Conservation (phyloP, 2,888 invertebrate species). For the Stenodera caucasica region DNA sequence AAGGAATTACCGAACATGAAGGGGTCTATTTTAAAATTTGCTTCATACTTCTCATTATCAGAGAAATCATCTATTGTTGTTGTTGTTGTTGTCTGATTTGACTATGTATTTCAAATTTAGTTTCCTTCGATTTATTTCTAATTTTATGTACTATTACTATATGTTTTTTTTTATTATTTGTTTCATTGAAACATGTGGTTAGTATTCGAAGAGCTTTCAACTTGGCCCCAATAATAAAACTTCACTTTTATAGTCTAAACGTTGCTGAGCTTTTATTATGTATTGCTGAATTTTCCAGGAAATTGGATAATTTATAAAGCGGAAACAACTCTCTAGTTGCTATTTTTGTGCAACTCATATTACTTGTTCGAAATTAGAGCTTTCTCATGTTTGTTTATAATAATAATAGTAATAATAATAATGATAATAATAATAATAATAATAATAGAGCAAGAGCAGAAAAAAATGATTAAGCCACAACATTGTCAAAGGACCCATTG, state of each 20-base stretch:
- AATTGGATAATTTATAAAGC: constrained; percentile 29
- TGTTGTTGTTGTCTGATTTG: no score
- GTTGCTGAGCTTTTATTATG: constrained; percentile 21
- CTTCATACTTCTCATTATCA: constrained; percentile 8
- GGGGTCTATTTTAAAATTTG: not conserved
- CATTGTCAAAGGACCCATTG: not conserved
- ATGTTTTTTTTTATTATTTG: not conserved
- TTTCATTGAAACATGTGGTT: constrained; percentile 9
- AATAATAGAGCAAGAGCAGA: not conserved
- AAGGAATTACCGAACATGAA: constrained; percentile 7
- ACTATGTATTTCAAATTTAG: constrained; percentile 16
- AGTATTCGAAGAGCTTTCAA: constrained; percentile 17
- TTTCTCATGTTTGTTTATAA: not conserved
- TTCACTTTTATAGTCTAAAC: constrained; percentile 13
- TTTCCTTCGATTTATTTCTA: constrained; percentile 14
- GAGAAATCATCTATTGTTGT: not conserved
- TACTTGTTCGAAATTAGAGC: constrained; percentile 4
- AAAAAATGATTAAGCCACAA: not conserved
- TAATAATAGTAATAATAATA: no score
- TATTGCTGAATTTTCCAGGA: constrained; percentile 28
- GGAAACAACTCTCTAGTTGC: constrained; percentile 23
- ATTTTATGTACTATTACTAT: no score
- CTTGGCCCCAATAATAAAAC: constrained; percentile 7
- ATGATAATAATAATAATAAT: no score
- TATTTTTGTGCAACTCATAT: constrained; percentile 21